These are phyloP conservation scores for Arrhopalites spinosus DNA, from an alignment of 2,888 invertebrate species.

Conservation along the genomic window DNA sequence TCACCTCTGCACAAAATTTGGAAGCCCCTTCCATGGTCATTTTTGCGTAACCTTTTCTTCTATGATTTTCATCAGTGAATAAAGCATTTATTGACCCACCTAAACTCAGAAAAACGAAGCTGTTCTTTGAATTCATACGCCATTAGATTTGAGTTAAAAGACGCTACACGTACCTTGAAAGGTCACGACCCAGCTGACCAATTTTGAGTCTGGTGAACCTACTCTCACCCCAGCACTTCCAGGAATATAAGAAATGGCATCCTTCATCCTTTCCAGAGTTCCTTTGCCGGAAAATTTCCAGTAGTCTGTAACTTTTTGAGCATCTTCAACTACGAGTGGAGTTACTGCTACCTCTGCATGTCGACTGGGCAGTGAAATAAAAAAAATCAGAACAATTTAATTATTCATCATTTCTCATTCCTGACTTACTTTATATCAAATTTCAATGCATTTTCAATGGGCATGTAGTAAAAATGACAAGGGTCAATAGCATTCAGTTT, in stretches of 20 bases:
- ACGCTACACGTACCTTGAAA: too few species aligned
- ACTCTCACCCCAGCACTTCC: constrained; percentile 1
- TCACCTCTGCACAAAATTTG: background rate
- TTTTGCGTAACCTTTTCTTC: constrained; percentile 37
- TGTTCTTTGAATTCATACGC: too few species aligned
- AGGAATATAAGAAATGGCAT: background rate
- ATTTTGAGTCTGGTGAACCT: background rate
- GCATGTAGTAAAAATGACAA: constrained; percentile 3
- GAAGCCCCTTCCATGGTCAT: constrained; percentile 24
- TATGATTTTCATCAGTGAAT: constrained; percentile 19
- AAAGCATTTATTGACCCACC: constrained; percentile 39
- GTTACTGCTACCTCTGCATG: background rate
- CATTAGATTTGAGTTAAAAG: too few species aligned
- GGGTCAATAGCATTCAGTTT: background rate
- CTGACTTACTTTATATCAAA: background rate
- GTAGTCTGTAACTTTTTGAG: background rate
- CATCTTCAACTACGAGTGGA: background rate
- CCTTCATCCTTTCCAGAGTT: background rate
- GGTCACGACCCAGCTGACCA: constrained; percentile 33
- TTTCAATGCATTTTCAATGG: background rate
- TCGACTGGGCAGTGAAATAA: too few species aligned
- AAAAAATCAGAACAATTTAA: too few species aligned
- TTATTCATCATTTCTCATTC: too few species aligned
- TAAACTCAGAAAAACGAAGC: too few species aligned
- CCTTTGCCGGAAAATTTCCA: constrained; percentile 17